Conservation (phyloP, 2,888 invertebrate genomes). For the Parthenolecanium corni region DNA sequence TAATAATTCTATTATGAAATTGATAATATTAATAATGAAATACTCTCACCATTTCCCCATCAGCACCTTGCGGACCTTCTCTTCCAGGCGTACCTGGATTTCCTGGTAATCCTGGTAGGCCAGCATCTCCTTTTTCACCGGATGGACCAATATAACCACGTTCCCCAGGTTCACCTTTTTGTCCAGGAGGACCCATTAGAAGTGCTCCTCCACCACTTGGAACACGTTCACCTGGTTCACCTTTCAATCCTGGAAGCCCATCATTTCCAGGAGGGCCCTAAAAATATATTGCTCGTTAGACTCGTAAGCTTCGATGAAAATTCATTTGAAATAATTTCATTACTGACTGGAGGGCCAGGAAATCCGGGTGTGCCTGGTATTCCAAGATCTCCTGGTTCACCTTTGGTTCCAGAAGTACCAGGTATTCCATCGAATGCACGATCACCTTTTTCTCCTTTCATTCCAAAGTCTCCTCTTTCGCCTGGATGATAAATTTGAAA, state of each 20-base stretch:
- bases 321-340: neutral
- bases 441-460: conserved; percentile 16
- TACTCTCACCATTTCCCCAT: conserved; percentile 9
- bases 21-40: neutral
- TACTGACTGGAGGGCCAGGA: conserved; percentile 4
- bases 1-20: neutral
- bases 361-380: conserved; percentile 3
- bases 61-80: conserved; percentile 25
- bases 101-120: conserved; percentile 41
- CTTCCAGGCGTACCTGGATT: conserved; percentile 34
- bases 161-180: conserved; percentile 9
- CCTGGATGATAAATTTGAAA: conserved; percentile 37
- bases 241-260: conserved; percentile 6
- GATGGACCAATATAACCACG: neutral
- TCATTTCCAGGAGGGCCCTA: conserved; percentile 10
- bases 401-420: conserved; percentile 7
- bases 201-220: neutral
- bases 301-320: neutral
- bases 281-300: neutral
- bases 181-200: neutral
- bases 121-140: conserved; percentile 32
- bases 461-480: conserved; percentile 42
- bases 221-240: conserved; percentile 12
- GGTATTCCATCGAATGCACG: neutral
- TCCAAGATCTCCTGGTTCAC: conserved; percentile 13